Evolutionary conservation across 1,140 invertebrate genomes (phyloP).

Genomic region (Trichoplusia ni): DNA sequence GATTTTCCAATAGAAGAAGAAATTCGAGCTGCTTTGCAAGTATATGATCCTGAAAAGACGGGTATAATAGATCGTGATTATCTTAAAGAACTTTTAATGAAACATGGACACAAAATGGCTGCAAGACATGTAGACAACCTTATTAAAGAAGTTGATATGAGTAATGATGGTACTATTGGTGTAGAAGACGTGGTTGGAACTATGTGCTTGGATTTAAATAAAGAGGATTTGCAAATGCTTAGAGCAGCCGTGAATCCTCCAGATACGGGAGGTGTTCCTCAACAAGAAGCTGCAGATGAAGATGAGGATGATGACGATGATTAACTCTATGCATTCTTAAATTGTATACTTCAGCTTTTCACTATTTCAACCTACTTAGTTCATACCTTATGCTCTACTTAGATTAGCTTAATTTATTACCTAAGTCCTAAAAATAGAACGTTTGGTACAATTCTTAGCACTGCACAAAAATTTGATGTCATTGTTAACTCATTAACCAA

Average conservation of each 20-base stretch:
- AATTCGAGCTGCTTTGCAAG: slow-evolving; percentile 61
- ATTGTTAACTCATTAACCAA: too few relatives aligned
- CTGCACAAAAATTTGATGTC: too few relatives aligned
- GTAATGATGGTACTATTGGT: slow-evolving; percentile 70
- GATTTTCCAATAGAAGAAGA: slow-evolving; percentile 69
- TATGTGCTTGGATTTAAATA: slow-evolving; percentile 72
- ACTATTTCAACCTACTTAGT: too few relatives aligned
- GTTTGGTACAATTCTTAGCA: too few relatives aligned
- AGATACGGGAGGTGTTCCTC: background rate
- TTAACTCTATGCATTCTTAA: background rate
- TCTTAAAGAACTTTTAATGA: slow-evolving; percentile 59
- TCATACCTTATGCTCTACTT: too few relatives aligned
- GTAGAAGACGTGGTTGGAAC: slow-evolving; percentile 73
- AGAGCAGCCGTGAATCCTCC: slow-evolving; percentile 39
- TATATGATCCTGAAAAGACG: slow-evolving; percentile 61
- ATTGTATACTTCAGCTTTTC: too few relatives aligned
- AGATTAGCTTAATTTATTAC: too few relatives aligned
- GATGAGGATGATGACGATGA: background rate
- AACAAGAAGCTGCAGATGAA: background rate
- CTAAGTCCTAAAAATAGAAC: too few relatives aligned
- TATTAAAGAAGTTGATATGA: slow-evolving; percentile 74
- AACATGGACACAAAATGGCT: slow-evolving; percentile 65
- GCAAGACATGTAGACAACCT: slow-evolving; percentile 61
- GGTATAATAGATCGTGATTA: slow-evolving; percentile 63
- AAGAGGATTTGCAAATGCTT: slow-evolving; percentile 67